Percentiles rank a stretch among this genome's conserved stretches.
phyloP scores from a whole-genome alignment of 2,888 invertebrate species.

The Drosophila meridiana region DNA sequence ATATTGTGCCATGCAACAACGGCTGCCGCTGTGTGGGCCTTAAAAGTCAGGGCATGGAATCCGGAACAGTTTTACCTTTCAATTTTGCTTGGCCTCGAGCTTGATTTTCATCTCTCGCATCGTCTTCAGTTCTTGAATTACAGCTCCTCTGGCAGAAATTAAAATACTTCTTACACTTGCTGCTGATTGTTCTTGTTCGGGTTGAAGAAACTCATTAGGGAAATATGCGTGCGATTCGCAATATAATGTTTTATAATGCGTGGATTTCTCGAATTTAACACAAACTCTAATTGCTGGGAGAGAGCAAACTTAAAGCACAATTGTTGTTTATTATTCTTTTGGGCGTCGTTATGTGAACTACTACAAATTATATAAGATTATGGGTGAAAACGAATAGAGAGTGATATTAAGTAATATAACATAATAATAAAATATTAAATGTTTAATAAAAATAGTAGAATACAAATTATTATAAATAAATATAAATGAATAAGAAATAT shows the following conservation, averaged over 20 bases:
- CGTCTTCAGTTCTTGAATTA: slow-evolving; percentile 9
- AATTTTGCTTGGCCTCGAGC: slow-evolving; percentile 64
- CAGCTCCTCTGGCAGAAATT: slow-evolving; percentile 7
- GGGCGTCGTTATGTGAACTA: background rate
- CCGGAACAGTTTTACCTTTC: slow-evolving; percentile 70
- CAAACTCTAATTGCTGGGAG: slow-evolving; percentile 13
- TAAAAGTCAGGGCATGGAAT: slow-evolving; percentile 36
- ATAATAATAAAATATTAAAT: background rate
- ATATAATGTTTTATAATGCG: slow-evolving; percentile 19
- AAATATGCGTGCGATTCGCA: slow-evolving; percentile 21
- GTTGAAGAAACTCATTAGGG: slow-evolving; percentile 45
- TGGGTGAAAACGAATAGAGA: background rate
- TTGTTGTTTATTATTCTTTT: slow-evolving; percentile 2
- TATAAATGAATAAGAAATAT: background rate
- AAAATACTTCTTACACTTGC: slow-evolving; percentile 18
- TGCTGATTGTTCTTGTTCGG: slow-evolving; percentile 3
- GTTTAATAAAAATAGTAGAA: background rate
- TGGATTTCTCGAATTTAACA: slow-evolving; percentile 1
- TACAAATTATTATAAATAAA: background rate
- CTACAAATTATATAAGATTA: background rate
- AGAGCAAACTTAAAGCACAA: background rate
- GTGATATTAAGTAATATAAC: background rate
- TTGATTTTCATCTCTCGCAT: slow-evolving; percentile 53
- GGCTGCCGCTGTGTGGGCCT: slow-evolving; percentile 39
- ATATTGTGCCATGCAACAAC: slow-evolving; percentile 30